Conservation (phyloP, 2,888 invertebrate genomes). For the Cephus spinipes region DNA sequence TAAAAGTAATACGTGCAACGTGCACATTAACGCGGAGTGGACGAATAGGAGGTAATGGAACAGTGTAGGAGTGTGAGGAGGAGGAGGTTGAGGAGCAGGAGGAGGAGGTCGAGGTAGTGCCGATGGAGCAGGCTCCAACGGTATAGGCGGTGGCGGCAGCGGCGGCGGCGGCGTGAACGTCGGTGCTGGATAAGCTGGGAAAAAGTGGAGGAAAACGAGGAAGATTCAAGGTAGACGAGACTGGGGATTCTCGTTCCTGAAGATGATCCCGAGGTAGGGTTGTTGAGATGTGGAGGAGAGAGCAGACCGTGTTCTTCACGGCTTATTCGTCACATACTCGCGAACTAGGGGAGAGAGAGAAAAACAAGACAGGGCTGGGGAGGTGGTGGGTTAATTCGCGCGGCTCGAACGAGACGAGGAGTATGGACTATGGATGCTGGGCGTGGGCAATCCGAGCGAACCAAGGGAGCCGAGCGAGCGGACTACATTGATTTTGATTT, state of each 20-base stretch:
- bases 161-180: slow-evolving; percentile 2
- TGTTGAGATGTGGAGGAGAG: no score
- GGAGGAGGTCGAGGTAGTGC: no score
- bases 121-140: no score
- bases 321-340: neutral
- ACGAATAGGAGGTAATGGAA: neutral
- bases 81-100: no score
- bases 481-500: slow-evolving; percentile 63
- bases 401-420: slow-evolving; percentile 6
- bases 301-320: no score
- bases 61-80: neutral
- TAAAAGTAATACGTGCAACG: slow-evolving; percentile 1
- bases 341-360: neutral
- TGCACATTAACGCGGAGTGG: slow-evolving; percentile 4
- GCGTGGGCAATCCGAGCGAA: slow-evolving; percentile 51
- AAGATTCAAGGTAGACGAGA: no score
- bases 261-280: no score
- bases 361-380: slow-evolving; percentile 4
- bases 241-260: no score
- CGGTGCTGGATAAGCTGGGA: no score
- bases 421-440: slow-evolving; percentile 29
- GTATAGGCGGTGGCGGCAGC: neutral
- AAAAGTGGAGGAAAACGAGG: no score
- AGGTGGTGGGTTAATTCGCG: slow-evolving; percentile 6
- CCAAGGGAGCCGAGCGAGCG: slow-evolving; percentile 36